Evolutionary conservation across 2,888 invertebrate genomes (phyloP).

Genomic region (Volucella zonaria): DNA sequence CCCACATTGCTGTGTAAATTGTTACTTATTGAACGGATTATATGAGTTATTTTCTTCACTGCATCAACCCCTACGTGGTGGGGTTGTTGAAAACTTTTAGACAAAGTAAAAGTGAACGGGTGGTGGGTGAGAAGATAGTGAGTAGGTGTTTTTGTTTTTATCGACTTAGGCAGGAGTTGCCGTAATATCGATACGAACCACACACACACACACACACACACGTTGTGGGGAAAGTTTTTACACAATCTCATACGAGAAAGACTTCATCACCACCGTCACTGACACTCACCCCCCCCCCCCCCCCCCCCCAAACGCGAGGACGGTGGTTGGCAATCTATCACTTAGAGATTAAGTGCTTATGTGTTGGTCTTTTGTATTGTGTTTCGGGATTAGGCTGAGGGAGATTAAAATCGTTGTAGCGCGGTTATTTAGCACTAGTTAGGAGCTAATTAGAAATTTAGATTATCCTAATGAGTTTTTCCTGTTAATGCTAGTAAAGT

Average conservation of each 20-base stretch:
- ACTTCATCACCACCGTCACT: neutral
- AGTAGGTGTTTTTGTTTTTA: neutral
- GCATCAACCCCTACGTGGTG: neutral
- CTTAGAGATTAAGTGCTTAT: constrained; percentile 64
- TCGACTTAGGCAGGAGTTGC: constrained; percentile 18
- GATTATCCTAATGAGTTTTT: constrained; percentile 30
- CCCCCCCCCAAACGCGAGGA: constrained; percentile 3
- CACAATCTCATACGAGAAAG: neutral
- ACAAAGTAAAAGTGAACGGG: neutral
- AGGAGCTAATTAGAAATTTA: constrained; percentile 52
- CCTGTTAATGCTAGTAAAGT: neutral
- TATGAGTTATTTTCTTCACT: constrained; percentile 6
- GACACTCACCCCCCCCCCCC: too few relatives aligned
- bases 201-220: neutral
- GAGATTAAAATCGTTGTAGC: constrained; percentile 42
- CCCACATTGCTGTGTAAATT: constrained; percentile 22
- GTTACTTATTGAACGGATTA: constrained; percentile 53
- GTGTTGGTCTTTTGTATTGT: constrained; percentile 34
- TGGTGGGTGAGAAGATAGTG: neutral
- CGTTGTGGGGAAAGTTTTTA: constrained; percentile 29
- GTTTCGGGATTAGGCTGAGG: constrained; percentile 15
- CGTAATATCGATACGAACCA: constrained; percentile 23
- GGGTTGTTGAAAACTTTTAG: neutral
- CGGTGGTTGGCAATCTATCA: constrained; percentile 50
- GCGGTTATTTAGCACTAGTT: constrained; percentile 50